phyloP scores from a whole-genome alignment of 2,888 invertebrate species.

The Timandra comae region DNA sequence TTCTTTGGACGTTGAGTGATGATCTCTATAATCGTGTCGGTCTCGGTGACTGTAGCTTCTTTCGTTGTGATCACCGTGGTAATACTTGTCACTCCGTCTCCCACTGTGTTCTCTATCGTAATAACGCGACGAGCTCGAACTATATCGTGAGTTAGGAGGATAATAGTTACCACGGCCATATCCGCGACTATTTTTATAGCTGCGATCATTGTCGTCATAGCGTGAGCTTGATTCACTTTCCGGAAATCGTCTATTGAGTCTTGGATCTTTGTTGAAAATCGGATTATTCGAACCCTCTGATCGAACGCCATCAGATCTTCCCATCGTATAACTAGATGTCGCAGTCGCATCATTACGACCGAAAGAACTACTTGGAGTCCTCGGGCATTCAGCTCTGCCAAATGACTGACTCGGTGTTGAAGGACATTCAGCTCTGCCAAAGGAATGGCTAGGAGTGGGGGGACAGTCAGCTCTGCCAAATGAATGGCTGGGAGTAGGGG shows the following conservation, averaged over 20 bases:
- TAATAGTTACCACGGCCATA: conserved; percentile 23
- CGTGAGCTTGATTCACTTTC: conserved; percentile 37
- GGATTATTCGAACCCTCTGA: conserved; percentile 19
- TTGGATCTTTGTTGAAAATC: conserved; percentile 44
- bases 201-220: conserved; percentile 36
- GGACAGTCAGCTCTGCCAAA: conserved; percentile 40
- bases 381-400: conserved; percentile 26
- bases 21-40: conserved; percentile 16
- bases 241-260: conserved; percentile 39
- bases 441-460: conserved; percentile 31
- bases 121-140: conserved; percentile 27
- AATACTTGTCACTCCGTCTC: conserved; percentile 30
- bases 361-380: conserved; percentile 24
- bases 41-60: conserved; percentile 15
- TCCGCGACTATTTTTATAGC: conserved; percentile 35
- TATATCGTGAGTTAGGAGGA: conserved; percentile 24
- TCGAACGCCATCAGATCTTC: conserved; percentile 1
- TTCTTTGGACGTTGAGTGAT: conserved; percentile 16
- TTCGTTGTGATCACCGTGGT: conserved; percentile 6
- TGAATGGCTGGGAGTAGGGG: conserved; percentile 42
- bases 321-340: not conserved
- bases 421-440: conserved; percentile 30
- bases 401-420: conserved; percentile 27
- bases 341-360: conserved; percentile 24
- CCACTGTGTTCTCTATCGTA: conserved; percentile 34